phyloP scores from a whole-genome alignment of 2,797 vertebrate species.

The Artibeus lituratus region DNA sequence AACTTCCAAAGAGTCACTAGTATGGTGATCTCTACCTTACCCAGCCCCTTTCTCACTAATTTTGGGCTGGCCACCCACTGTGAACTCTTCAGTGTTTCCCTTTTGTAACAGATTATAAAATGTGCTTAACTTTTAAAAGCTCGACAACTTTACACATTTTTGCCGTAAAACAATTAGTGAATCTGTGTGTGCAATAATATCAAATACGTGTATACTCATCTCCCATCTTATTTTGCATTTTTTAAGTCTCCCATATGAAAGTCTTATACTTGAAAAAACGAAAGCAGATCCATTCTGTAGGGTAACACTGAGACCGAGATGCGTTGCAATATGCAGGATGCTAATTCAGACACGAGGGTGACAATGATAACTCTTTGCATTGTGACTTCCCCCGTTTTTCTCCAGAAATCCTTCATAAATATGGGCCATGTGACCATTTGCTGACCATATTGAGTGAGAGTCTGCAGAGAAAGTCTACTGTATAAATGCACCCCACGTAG shows the following conservation, averaged over 20 bases:
- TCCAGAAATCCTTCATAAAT: not conserved
- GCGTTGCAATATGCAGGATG: not conserved
- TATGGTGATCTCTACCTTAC: not conserved
- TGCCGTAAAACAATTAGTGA: not conserved
- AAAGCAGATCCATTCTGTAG: not conserved
- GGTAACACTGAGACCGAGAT: not conserved
- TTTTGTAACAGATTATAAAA: not conserved
- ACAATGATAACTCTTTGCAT: not conserved
- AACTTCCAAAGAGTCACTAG: not conserved
- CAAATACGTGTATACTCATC: not conserved
- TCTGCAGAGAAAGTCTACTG: not conserved
- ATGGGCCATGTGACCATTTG: no score
- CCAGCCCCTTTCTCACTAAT: not conserved
- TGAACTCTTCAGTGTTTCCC: not conserved
- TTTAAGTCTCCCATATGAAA: not conserved
- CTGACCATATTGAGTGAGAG: not conserved
- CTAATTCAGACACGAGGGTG: not conserved
- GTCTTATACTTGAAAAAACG: not conserved
- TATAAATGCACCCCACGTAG: not conserved
- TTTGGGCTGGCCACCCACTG: not conserved
- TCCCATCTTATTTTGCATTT: not conserved
- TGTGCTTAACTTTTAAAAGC: not conserved
- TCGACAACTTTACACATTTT: not conserved
- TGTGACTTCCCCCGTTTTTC: not conserved
- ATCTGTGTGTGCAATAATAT: not conserved